These are phyloP conservation scores for Calliphora vicina DNA, from an alignment of 1,140 invertebrate species.

Conservation along the genomic window DNA sequence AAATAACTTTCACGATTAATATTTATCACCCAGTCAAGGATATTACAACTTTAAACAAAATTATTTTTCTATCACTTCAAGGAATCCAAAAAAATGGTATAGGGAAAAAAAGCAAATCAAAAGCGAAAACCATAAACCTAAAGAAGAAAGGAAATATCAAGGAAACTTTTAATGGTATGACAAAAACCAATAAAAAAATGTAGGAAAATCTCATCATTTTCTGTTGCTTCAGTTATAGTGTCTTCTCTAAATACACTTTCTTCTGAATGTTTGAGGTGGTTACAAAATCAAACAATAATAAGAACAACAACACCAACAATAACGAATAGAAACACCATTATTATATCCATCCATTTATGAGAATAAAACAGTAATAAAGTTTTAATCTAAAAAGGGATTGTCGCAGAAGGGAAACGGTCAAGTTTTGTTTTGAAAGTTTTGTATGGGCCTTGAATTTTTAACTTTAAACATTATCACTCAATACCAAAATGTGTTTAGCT, in stretches of 20 bases:
- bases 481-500: no score
- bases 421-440: not conserved
- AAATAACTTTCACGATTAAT: slow-evolving; percentile 32
- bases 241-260: not conserved
- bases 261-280: not conserved
- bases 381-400: slow-evolving; percentile 13
- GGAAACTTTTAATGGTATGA: slow-evolving; percentile 33
- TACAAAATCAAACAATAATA: not conserved
- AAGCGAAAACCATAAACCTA: not conserved
- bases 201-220: not conserved
- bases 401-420: not conserved
- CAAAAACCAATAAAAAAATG: slow-evolving; percentile 31
- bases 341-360: not conserved
- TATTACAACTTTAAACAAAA: slow-evolving; percentile 3
- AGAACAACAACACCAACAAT: not conserved
- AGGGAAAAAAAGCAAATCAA: not conserved
- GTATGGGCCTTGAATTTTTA: not conserved
- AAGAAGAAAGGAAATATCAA: not conserved
- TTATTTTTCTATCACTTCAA: slow-evolving; percentile 6
- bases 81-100: no score
- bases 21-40: slow-evolving; percentile 24
- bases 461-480: no score
- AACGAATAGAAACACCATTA: not conserved
- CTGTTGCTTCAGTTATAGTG: not conserved
- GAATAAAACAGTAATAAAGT: slow-evolving; percentile 1